A percentile compares a stretch with the other conserved stretches of the same genome.
These are phyloP conservation scores for Micromys minutus DNA, from an alignment of 2,113 vertebrate genomes.

Conservation along the genomic window DNA sequence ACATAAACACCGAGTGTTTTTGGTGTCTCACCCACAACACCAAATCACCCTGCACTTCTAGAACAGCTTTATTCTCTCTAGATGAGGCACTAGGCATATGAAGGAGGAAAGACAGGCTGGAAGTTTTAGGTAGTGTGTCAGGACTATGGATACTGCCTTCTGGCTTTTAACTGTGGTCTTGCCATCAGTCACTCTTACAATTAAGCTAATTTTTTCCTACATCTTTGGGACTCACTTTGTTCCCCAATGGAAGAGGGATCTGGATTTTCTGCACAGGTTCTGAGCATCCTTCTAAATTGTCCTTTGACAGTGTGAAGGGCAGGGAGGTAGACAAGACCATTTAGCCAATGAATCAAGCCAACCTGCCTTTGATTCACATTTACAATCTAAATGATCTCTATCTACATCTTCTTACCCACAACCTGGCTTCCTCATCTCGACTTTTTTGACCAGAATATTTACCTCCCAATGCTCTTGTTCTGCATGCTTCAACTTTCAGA, in stretches of 20 bases:
- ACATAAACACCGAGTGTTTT: neutral
- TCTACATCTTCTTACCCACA: neutral
- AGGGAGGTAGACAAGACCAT: neutral
- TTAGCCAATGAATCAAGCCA: neutral
- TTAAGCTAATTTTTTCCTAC: neutral
- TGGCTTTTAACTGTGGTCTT: neutral
- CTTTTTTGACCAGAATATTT: neutral
- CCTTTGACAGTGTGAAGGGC: neutral
- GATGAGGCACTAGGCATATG: neutral
- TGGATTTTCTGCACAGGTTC: neutral
- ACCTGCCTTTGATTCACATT: neutral
- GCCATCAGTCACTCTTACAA: neutral
- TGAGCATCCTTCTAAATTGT: neutral
- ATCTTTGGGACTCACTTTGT: neutral
- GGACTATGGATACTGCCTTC: neutral
- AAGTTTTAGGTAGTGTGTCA: neutral
- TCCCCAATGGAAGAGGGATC: neutral
- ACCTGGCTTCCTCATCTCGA: neutral
- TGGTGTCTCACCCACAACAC: neutral
- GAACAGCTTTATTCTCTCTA: neutral
- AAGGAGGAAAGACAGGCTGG: neutral
- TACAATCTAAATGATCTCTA: neutral
- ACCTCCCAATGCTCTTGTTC: neutral
- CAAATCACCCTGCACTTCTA: neutral
- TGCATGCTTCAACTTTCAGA: neutral